These are phyloP conservation scores for Aulostomus chinensis DNA, from an alignment of 2,797 vertebrate genomes.

Conservation along the genomic window DNA sequence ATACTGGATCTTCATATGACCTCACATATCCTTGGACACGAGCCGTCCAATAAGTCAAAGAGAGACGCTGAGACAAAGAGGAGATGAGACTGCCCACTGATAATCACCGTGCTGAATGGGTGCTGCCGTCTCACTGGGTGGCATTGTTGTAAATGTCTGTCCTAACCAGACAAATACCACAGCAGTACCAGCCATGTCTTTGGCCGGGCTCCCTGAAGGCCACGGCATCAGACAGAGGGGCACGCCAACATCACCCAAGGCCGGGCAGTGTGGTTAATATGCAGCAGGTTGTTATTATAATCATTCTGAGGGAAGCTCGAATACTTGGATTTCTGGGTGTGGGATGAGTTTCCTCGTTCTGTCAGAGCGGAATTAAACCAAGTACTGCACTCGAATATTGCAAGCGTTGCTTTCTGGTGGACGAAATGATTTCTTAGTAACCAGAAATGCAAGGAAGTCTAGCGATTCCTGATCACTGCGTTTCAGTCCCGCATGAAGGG, in stretches of 20 bases:
- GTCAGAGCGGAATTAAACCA: slow-evolving; percentile 27
- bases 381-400: no score
- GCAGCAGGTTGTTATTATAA: slow-evolving; percentile 40
- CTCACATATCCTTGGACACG: no score
- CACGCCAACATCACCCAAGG: slow-evolving; percentile 45
- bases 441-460: no score
- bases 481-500: no score
- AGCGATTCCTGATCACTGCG: no score
- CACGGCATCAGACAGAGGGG: slow-evolving; percentile 31
- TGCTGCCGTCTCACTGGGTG: slow-evolving; percentile 64
- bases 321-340: slow-evolving; percentile 6
- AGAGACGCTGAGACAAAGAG: slow-evolving; percentile 9
- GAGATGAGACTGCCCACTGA: neutral
- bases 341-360: slow-evolving; percentile 11
- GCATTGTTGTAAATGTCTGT: slow-evolving; percentile 58
- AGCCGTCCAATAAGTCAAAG: no score
- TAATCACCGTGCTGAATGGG: slow-evolving; percentile 53
- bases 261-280: slow-evolving; percentile 19
- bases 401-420: no score
- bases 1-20: no score
- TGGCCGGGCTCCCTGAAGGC: slow-evolving; percentile 43
- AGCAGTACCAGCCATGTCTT: slow-evolving; percentile 51
- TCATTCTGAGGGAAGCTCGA: slow-evolving; percentile 1
- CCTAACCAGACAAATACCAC: slow-evolving; percentile 55
- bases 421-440: no score